Evolutionary conservation across 1,140 invertebrate genomes (phyloP), one percentile per base, ranked within the genome.

Genomic region (Paraescarpia echinospica): DNA sequence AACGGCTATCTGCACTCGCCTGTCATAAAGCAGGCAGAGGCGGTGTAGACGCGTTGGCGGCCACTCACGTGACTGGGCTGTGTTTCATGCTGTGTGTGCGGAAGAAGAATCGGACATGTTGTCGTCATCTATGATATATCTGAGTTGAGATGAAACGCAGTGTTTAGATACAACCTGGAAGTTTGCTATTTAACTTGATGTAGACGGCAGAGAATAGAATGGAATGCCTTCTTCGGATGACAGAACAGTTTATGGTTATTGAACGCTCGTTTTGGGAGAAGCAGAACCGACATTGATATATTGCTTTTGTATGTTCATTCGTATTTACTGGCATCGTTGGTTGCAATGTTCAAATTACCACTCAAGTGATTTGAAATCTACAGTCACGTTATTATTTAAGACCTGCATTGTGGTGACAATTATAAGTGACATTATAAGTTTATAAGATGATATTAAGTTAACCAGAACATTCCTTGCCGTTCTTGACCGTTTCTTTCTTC

Each of bases 1-100:
- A 90, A 90, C 35, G 89, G 89, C 27, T 90, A 90, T 33, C 89
- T 90, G 5, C 89, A 90, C 35, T 90, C 89, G 33, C 89, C 89
- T 9, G 34, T 90, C 8, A 90, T 90, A 34, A 90, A 90, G 35
- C 27, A 90, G 89, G 89, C 89, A 33, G 89, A 90, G 35, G 89
- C 89, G 34, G 89, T 90, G 34, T 90, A 35, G 35, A 90, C 18
- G 2, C 12, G 59, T 27, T 4, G 41, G 41, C 12, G 41, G 41
- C 41, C 41, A 41, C 41, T 4, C 41, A 12, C 41, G 12, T 41
- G 41, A 41, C 41, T n/a, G n/a, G 41, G 9, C 59, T 2, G 59
- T 77, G 14, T 22, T 31, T 77, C 59, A 14, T 27, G 59, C 27
- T 2, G 22, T 77, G 59, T 27, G 59, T 27, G 59, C 8, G 4